A percentile compares a stretch with the other conserved stretches of the same genome.
Conservation (phyloP, 1,140 invertebrate genomes). For the Sitodiplosis mosellana region DNA sequence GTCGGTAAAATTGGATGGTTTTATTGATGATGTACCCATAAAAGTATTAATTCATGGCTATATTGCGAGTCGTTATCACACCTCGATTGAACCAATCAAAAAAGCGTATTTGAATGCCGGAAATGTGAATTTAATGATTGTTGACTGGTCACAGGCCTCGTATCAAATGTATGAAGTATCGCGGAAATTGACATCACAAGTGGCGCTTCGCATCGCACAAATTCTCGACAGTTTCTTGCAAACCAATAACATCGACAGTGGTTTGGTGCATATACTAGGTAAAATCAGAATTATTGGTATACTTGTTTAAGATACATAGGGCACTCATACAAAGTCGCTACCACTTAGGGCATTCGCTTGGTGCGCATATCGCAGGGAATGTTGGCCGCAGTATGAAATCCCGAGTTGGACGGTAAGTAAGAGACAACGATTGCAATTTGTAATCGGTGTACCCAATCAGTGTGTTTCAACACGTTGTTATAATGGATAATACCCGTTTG, state of each 20-base stretch:
- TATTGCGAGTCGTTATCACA: neutral
- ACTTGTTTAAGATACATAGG: no score
- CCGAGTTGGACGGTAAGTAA: neutral
- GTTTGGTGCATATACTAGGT: no score
- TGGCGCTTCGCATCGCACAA: neutral
- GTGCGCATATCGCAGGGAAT: neutral
- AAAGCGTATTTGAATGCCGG: neutral
- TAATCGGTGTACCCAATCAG: no score
- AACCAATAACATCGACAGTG: no score
- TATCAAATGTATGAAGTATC: neutral
- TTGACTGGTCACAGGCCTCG: neutral
- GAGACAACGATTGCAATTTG: neutral
- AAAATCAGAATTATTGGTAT: no score
- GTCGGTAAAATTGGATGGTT: neutral
- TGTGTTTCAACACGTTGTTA: no score
- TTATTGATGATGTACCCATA: neutral
- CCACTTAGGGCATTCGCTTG: neutral
- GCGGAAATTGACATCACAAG: neutral
- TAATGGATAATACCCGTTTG: no score
- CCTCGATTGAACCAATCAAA: neutral
- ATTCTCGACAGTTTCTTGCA: no score
- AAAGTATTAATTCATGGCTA: slow-evolving; percentile 1
- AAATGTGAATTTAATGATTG: neutral
- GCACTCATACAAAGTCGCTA: no score
- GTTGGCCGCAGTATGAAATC: neutral